Evolutionary conservation across 1,140 invertebrate genomes (phyloP).

Genomic region (Lepidurus couesii): DNA sequence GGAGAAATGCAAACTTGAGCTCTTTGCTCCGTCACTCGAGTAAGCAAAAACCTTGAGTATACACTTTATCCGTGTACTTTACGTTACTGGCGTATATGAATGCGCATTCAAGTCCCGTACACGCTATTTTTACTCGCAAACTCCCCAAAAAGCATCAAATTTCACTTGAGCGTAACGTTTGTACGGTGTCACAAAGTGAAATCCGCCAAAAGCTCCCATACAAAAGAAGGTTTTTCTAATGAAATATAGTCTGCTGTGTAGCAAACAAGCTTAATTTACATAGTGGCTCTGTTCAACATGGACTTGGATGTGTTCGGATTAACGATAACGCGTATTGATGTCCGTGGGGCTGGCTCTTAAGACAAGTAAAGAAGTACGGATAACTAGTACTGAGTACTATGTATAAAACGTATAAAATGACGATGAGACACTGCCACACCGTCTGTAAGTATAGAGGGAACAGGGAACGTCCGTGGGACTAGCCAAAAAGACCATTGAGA

Average conservation of each 20-base stretch:
- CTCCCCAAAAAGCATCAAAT: conserved; percentile 19
- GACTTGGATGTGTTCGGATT: neutral
- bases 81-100: neutral
- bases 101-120: neutral
- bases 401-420: neutral
- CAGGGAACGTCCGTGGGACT: neutral
- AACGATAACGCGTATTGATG: neutral
- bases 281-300: neutral
- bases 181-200: neutral
- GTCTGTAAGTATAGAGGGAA: neutral
- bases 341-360: neutral
- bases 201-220: neutral
- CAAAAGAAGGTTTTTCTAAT: neutral
- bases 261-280: neutral
- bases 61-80: conserved; percentile 14
- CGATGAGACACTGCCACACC: neutral
- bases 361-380: neutral
- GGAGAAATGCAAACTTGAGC: neutral
- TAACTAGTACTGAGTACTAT: neutral
- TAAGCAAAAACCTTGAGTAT: conserved; percentile 18
- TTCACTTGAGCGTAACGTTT: neutral
- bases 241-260: neutral
- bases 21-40: conserved; percentile 12
- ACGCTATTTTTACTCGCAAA: neutral
- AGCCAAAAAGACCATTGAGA: conserved; percentile 10